Evolutionary conservation across 2,797 vertebrate species (phyloP).

Genomic region (Manis crassicaudata): DNA sequence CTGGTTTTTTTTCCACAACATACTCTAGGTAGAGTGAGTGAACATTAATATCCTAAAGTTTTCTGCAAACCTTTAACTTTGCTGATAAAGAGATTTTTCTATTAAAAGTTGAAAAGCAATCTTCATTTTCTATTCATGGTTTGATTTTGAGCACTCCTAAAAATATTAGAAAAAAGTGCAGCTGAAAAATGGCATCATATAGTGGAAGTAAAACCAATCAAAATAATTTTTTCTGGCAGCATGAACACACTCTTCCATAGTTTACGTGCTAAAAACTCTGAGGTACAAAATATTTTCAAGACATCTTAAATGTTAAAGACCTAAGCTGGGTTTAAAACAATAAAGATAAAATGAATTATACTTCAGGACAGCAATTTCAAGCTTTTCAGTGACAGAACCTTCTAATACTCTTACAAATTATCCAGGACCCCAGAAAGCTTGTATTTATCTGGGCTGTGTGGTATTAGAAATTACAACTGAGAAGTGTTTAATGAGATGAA

Average conservation of each 20-base stretch:
- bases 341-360: not conserved
- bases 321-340: not conserved
- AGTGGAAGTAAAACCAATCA: not conserved
- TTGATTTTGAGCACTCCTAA: not conserved
- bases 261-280: not conserved
- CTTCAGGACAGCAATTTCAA: not conserved
- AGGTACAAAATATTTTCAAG: not conserved
- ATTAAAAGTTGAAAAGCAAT: not conserved
- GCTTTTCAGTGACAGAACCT: not conserved
- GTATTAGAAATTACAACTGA: not conserved
- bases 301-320: constrained; percentile 13
- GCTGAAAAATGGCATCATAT: not conserved
- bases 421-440: not conserved
- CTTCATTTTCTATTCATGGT: not conserved
- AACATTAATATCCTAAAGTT: not conserved
- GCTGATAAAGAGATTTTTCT: not conserved
- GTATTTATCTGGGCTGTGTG: not conserved
- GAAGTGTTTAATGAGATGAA: not conserved
- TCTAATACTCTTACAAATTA: not conserved
- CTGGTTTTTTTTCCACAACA: not conserved
- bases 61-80: constrained; percentile 19
- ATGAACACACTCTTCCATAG: not conserved
- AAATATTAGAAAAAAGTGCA: not conserved
- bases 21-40: not conserved
- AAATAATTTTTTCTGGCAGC: not conserved